Evolutionary conservation across 2,113 vertebrate genomes (phyloP), one percentile per base, ranked within the genome.

Genomic region (Scomber scombrus): DNA sequence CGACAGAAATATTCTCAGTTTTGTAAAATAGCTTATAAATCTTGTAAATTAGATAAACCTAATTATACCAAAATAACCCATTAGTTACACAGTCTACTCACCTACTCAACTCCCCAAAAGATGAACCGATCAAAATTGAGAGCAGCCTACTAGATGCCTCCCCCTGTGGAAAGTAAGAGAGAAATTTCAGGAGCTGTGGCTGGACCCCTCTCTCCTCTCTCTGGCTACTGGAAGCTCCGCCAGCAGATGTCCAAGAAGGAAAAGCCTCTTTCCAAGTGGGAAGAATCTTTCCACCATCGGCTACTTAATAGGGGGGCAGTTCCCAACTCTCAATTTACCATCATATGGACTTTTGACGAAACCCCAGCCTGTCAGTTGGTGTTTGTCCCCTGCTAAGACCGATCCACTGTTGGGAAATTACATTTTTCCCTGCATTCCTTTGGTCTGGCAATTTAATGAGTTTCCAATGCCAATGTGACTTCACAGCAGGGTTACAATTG

Each of bases 301-400:
- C 96, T 96, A 94, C 98, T 99, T 98, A 99, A 98, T 94, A 96
- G 95, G 96, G 95, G 97, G 97, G 97, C 95, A 95, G 97, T 95
- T 96, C 97, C 96, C 95, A 92, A 80, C 93, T 95, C 96, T 95
- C 96, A 91, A 85, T 95, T 96, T 95, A 95, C 95, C 95, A 94
- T 94, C 93, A 91, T 92, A 93, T 89, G 93, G 91, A 75, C 51
- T 78, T 93, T 94, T 97, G 96, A 96, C 95, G 96, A 97, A 97
- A 97, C 92, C 78, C 92, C 89, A 94, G 95, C 92, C 92, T 95
- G 94, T 94, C 95, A 95, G 88, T 77, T 69, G 84, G 83, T 83
- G 66, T 7, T 75, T 84, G 75, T 70, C 82, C 76, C 84, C 85
- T 45, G 47, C 79, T 61, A 60, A 75, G 81, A 67, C 31, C 29